Evolutionary conservation across 35 echinoderm and acorn worm species (phyloP).

Genomic region (Anneissia japonica): DNA sequence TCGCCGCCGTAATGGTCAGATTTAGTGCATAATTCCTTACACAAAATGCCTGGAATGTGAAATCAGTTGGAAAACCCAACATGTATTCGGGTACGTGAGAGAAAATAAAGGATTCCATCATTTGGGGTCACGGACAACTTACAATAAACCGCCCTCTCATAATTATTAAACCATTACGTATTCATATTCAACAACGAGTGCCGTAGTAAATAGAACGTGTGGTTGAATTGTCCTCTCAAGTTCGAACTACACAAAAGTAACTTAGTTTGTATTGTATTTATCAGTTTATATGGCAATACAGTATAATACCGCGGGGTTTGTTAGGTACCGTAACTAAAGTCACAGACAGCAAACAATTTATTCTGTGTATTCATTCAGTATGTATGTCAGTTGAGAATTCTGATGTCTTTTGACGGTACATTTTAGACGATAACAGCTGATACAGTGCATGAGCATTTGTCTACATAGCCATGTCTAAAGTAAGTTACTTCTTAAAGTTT

Average conservation of each 20-base stretch:
- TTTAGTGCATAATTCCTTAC: too few species aligned
- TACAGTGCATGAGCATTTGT: too few species aligned
- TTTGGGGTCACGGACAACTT: neutral
- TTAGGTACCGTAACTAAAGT: neutral
- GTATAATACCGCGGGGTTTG: neutral
- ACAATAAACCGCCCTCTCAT: neutral
- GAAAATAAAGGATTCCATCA: constrained; percentile 1
- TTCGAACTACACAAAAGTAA: neutral
- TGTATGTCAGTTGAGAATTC: neutral
- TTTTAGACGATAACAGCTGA: too few species aligned
- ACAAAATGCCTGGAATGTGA: neutral
- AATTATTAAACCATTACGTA: neutral
- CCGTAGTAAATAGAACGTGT: neutral
- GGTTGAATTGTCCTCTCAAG: neutral
- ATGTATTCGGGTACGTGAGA: neutral
- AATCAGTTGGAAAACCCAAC: neutral
- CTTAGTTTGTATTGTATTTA: too few species aligned
- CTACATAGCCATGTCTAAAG: neutral
- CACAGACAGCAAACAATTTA: neutral
- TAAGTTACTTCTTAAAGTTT: too few species aligned
- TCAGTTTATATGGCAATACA: neutral
- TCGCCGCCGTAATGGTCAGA: too few species aligned
- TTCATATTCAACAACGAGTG: neutral
- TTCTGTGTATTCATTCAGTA: too few species aligned
- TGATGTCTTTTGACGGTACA: neutral